Evolutionary conservation across 2,113 vertebrate genomes (phyloP).

Genomic region (Shinisaurus crocodilurus): DNA sequence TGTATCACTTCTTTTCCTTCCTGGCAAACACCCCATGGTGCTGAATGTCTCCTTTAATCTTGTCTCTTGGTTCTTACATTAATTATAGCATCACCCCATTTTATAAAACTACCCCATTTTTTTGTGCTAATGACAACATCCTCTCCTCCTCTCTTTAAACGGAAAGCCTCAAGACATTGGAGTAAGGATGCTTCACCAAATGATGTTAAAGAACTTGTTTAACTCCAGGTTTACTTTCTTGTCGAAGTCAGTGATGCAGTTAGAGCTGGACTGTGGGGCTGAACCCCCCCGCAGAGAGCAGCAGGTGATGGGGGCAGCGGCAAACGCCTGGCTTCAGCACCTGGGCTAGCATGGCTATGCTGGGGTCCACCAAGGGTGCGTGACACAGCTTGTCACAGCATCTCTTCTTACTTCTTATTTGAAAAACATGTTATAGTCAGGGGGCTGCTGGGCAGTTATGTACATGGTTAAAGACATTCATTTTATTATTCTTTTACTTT

Average conservation of each 20-base stretch:
- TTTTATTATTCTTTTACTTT: too few relatives aligned
- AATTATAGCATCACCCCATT: conserved; percentile 20
- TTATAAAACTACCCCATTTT: conserved; percentile 4
- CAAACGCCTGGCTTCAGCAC: too few relatives aligned
- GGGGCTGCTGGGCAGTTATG: too few relatives aligned
- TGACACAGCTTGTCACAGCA: too few relatives aligned
- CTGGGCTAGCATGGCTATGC: too few relatives aligned
- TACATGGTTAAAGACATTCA: too few relatives aligned
- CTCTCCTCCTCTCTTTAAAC: conserved; percentile 20
- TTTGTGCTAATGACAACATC: background rate
- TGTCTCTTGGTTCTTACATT: background rate
- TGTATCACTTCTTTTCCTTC: background rate
- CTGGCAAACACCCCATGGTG: background rate
- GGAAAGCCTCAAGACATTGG: conserved; percentile 27
- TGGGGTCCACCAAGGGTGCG: too few relatives aligned
- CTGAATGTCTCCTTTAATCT: conserved; percentile 16
- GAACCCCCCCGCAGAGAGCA: too few relatives aligned
- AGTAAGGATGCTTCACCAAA: background rate
- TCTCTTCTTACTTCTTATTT: too few relatives aligned
- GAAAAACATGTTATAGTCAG: too few relatives aligned
- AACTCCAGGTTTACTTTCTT: background rate
- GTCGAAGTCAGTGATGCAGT: background rate
- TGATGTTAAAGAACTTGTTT: background rate
- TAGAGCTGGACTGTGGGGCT: too few relatives aligned
- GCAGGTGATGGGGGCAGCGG: too few relatives aligned